phyloP scores from a whole-genome alignment of 2,113 vertebrate species.

The Antechinus flavipes region DNA sequence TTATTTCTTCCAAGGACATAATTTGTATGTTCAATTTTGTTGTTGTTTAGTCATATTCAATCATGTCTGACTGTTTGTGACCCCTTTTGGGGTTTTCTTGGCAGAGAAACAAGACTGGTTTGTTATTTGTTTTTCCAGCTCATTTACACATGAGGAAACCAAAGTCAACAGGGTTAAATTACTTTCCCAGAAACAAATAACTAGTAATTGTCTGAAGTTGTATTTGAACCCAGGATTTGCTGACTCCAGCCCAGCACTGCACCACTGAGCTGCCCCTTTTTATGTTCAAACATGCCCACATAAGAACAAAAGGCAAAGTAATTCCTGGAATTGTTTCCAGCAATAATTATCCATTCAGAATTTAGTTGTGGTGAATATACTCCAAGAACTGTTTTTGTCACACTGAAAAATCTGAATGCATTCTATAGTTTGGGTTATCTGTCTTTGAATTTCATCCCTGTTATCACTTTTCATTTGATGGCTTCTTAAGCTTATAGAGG shows the following conservation, averaged over 20 bases:
- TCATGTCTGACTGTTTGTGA: background rate
- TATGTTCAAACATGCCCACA: slow-evolving; percentile 33
- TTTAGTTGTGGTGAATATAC: background rate
- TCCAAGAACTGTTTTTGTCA: background rate
- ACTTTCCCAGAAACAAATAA: background rate
- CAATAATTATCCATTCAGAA: background rate
- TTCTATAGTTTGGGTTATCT: background rate
- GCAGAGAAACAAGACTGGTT: background rate
- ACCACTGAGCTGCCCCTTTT: background rate
- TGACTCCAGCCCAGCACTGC: background rate
- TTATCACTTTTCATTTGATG: background rate
- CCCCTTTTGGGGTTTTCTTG: background rate
- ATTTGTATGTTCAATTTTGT: slow-evolving; percentile 64
- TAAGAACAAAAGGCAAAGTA: background rate
- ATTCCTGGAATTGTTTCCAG: background rate
- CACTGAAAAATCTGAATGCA: background rate
- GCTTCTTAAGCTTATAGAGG: background rate
- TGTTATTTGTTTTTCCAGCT: background rate
- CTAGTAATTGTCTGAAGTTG: background rate
- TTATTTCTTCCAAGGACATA: slow-evolving; percentile 68
- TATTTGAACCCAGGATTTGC: background rate
- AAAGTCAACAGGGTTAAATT: background rate
- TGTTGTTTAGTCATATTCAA: background rate
- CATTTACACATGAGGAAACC: background rate
- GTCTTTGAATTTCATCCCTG: background rate